Base-by-base conservation (phyloP, 1,140 invertebrate species). In the Brachionus plicatilis region DNA sequence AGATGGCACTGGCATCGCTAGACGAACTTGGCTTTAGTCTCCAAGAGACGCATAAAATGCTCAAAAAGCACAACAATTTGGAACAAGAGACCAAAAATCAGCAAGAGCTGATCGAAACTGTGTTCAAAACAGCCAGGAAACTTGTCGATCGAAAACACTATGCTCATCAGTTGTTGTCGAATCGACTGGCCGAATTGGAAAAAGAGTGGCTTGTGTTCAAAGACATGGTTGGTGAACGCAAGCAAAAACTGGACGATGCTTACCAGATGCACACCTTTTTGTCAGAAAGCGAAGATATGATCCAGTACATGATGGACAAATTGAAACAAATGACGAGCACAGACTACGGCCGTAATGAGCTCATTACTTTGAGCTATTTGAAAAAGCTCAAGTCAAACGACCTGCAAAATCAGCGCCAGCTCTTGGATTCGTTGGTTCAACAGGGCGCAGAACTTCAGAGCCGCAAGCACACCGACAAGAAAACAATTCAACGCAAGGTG, bases 21-120 rank as follows among this genome's bases (percentile, higher is more conserved):
- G 53, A 60, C 37, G 65, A 60, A 7, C 20, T 82, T 1, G 79
- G 79, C 14, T 60, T 47, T n/a, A 82, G 24, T 82, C 43, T 82
- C 5, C 24, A 65, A n/a, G 79, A 82, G 6, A 82, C 79, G 4
- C 20, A 41, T 6, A 82, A 65, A 82, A 6, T 82, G 20, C 9
- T 82, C 8, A 82, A 82, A 82, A 82, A 82, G n/a, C 79, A 82
- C 14, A 12, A n/a, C 17, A 60, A 47, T 24, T 68, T 82, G 37
- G 79, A 82, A n/a, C 53, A 82, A 68, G 79, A 82, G 24, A 82
- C 53, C 8, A 17, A 20, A 17, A 60, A 20, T 41, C 79, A 82
- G 14, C 50, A 68, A 17, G 41, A 9, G 17, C 17, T 37, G 17
- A 43, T 82, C 7, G 24, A 82, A 65, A 68, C 0, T 45, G 79